Conservation (phyloP, 92 coral and sea anemone genomes). For the Heliopora coerulea region DNA sequence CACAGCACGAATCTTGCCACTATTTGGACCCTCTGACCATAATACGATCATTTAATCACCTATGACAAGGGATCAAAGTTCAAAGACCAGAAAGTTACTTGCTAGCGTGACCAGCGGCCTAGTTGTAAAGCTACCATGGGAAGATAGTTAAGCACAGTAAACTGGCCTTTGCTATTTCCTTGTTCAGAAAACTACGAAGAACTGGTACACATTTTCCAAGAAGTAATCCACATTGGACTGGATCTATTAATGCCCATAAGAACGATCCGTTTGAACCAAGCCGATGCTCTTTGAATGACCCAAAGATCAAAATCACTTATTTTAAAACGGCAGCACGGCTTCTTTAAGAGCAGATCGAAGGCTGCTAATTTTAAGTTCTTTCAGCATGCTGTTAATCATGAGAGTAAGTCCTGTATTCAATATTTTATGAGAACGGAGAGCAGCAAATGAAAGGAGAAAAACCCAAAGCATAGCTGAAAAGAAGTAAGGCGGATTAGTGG, state of each 20-base stretch:
- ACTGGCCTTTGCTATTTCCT: slow-evolving; percentile 39
- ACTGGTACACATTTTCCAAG: not conserved
- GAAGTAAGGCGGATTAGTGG: slow-evolving; percentile 36
- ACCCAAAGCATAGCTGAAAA: slow-evolving; percentile 42
- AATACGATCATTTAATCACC: slow-evolving; percentile 30
- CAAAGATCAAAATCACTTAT: slow-evolving; percentile 44
- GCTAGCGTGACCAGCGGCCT: slow-evolving; percentile 36
- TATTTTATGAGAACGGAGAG: slow-evolving; percentile 41
- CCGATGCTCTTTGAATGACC: slow-evolving; percentile 48
- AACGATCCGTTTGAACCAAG: slow-evolving; percentile 2
- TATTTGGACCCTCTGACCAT: slow-evolving; percentile 4
- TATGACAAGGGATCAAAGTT: not conserved
- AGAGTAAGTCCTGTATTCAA: slow-evolving; percentile 45
- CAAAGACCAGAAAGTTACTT: slow-evolving; percentile 25
- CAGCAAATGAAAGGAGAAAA: slow-evolving; percentile 51
- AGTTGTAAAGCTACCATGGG: slow-evolving; percentile 55
- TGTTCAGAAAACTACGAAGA: slow-evolving; percentile 36
- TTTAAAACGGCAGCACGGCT: slow-evolving; percentile 49
- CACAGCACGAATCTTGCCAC: slow-evolving; percentile 45
- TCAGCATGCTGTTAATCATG: slow-evolving; percentile 35
- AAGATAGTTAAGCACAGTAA: slow-evolving; percentile 40
- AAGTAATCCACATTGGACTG: slow-evolving; percentile 33
- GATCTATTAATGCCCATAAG: slow-evolving; percentile 48
- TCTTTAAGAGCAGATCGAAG: slow-evolving; percentile 25
- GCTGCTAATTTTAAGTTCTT: slow-evolving; percentile 44